A percentile compares a stretch with the other conserved stretches of the same genome.
These are phyloP conservation scores for Pentalonia nigronervosa DNA, from an alignment of 1,140 invertebrate species.

Conservation along the genomic window DNA sequence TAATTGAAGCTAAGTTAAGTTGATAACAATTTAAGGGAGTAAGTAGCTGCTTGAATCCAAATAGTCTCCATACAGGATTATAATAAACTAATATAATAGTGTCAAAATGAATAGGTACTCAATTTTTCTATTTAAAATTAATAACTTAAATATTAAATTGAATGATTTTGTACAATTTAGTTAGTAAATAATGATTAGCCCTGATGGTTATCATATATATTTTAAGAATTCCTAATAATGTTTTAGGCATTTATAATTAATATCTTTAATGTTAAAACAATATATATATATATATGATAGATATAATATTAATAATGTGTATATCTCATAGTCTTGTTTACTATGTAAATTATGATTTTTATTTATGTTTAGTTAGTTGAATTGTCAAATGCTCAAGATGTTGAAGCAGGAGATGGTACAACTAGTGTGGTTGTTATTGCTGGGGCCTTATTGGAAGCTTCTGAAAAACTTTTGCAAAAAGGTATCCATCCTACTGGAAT, in stretches of 20 bases:
- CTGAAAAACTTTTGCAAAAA: conserved; percentile 89
- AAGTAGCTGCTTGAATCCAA: background rate
- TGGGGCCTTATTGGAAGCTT: conserved; percentile 93
- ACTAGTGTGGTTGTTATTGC: conserved; percentile 97
- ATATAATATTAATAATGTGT: background rate
- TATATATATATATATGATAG: no score
- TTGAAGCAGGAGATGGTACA: conserved; percentile 99
- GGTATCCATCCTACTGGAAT: conserved; percentile 98
- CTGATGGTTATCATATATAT: background rate
- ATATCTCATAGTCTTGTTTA: no score
- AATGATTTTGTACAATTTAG: background rate
- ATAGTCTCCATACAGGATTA: background rate
- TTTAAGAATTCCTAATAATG: background rate
- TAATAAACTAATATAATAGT: no score
- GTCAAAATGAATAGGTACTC: background rate
- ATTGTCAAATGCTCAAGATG: conserved; percentile 96
- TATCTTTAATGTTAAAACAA: background rate
- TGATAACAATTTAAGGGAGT: background rate
- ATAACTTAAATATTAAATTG: background rate
- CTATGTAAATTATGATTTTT: background rate
- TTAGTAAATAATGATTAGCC: background rate
- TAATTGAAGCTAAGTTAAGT: background rate
- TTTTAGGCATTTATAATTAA: background rate
- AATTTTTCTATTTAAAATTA: background rate
- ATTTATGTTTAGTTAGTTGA: conserved; percentile 83